phyloP scores from a whole-genome alignment of 2,113 vertebrate species.

The Anoplopoma fimbria region DNA sequence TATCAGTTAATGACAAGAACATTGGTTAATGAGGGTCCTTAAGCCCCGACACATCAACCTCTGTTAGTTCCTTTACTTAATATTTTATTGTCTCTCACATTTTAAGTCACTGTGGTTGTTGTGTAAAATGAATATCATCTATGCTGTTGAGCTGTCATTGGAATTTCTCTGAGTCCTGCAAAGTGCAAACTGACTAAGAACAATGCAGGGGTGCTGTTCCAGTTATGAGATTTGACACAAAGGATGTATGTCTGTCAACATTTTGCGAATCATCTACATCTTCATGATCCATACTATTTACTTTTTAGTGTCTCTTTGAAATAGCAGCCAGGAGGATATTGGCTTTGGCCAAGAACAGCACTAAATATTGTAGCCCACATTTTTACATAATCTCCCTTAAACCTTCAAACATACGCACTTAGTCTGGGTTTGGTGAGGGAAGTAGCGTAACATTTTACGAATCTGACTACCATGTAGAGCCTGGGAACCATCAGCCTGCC shows the following conservation, averaged over 20 bases:
- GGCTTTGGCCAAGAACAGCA: conserved; percentile 35
- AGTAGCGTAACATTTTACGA: conserved; percentile 60
- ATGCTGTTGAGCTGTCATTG: background rate
- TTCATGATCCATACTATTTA: conserved; percentile 43
- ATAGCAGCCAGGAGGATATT: conserved; percentile 45
- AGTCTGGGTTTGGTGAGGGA: conserved; percentile 46
- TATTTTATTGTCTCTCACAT: background rate
- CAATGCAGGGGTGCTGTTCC: background rate
- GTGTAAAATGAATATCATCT: background rate
- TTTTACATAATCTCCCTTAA: conserved; percentile 63
- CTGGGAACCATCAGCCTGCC: conserved; percentile 51
- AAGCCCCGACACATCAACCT: background rate
- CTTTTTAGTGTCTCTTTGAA: conserved; percentile 39
- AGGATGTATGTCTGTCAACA: conserved; percentile 3
- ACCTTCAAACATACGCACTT: conserved; percentile 64
- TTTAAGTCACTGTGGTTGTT: background rate
- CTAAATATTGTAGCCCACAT: conserved; percentile 50
- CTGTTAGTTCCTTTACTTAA: background rate
- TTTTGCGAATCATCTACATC: conserved; percentile 34
- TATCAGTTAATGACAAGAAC: background rate
- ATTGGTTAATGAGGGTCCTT: background rate
- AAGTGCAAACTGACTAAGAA: background rate
- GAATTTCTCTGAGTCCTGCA: background rate
- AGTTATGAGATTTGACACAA: background rate
- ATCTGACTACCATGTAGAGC: conserved; percentile 42